Percentiles rank a stretch among this genome's conserved stretches.
Conservation (phyloP, 2,113 vertebrate species). For the Calyptomena viridis region DNA sequence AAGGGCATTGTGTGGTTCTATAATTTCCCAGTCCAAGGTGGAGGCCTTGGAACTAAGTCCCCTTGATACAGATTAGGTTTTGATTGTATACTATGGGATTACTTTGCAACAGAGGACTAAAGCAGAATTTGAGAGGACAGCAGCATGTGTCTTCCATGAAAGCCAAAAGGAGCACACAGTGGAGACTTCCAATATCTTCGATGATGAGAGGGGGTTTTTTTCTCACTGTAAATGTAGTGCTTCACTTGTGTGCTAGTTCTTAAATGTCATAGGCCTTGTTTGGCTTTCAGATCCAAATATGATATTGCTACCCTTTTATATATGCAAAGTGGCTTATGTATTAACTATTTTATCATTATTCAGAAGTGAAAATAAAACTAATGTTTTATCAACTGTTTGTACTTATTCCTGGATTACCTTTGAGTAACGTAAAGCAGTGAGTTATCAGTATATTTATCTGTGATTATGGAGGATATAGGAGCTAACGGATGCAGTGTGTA, state of each 20-base stretch:
- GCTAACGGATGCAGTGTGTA: neutral
- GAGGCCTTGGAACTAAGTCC: neutral
- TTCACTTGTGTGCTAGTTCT: neutral
- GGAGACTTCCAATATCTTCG: neutral
- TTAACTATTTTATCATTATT: neutral
- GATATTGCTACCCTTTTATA: neutral
- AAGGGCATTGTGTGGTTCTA: neutral
- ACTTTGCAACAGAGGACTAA: neutral
- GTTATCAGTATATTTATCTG: neutral
- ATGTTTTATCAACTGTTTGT: neutral
- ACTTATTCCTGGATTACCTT: neutral
- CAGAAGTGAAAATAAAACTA: neutral
- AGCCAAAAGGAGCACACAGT: neutral
- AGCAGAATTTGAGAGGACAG: neutral
- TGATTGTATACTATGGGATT: neutral
- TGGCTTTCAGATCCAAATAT: neutral
- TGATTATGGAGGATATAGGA: neutral
- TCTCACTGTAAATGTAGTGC: neutral
- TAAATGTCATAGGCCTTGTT: neutral
- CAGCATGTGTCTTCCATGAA: neutral
- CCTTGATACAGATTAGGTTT: fast-evolving
- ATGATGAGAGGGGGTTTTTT: neutral
- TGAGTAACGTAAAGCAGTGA: neutral
- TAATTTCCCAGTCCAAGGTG: neutral
- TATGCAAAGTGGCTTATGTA: neutral